phyloP scores from a whole-genome alignment of 2,113 vertebrate species.

The Egretta garzetta region DNA sequence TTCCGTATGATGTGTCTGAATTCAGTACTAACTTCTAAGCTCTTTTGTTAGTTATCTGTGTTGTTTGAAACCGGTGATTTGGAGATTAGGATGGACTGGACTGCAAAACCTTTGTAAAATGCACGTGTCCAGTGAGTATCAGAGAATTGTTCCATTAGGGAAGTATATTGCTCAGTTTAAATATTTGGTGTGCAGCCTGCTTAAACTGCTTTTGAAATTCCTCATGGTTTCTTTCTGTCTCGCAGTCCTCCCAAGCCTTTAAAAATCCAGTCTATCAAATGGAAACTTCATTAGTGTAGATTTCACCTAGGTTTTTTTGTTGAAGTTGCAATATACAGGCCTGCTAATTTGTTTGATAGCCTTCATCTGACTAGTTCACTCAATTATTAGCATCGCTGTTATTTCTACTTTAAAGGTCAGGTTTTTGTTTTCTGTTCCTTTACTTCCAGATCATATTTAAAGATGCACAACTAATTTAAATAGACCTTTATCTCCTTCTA shows the following conservation, averaged over 20 bases:
- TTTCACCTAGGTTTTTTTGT: background rate
- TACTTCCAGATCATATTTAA: background rate
- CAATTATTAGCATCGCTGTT: background rate
- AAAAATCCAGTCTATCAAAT: background rate
- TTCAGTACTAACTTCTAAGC: background rate
- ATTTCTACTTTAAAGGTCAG: background rate
- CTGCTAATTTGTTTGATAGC: background rate
- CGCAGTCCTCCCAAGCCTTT: background rate
- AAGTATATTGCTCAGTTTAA: background rate
- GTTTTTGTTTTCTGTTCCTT: background rate
- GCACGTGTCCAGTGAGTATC: background rate
- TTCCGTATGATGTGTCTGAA: background rate
- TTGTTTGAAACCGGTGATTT: background rate
- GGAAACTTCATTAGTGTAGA: background rate
- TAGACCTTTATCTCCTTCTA: background rate
- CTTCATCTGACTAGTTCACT: background rate
- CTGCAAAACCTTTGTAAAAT: background rate
- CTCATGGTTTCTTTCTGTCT: background rate
- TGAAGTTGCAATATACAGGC: background rate
- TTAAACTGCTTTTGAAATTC: background rate
- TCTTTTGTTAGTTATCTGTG: background rate
- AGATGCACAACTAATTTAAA: background rate
- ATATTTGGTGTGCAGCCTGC: background rate
- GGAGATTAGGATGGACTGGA: too few species aligned
- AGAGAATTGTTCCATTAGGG: background rate